A percentile compares a stretch with the other conserved stretches of the same genome.
These are phyloP conservation scores for Staurois parvus DNA, from an alignment of 2,797 vertebrate species.

Conservation along the genomic window DNA sequence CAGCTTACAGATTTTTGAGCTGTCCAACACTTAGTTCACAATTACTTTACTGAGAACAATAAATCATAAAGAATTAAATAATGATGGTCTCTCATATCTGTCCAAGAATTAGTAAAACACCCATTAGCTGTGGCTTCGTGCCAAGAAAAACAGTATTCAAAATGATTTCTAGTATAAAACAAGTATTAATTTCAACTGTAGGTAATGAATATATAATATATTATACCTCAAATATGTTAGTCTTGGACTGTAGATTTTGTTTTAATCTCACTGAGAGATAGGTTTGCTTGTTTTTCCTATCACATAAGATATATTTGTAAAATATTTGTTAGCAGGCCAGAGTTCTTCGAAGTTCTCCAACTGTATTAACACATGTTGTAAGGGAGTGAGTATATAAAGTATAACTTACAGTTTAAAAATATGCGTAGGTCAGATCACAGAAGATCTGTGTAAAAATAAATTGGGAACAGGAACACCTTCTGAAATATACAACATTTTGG, in stretches of 20 bases:
- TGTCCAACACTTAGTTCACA: slow-evolving; percentile 45
- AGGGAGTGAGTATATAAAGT: no score
- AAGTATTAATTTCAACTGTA: slow-evolving; percentile 52
- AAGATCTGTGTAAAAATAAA: no score
- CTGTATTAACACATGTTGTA: no score
- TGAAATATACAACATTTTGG: no score
- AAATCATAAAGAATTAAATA: slow-evolving; percentile 40
- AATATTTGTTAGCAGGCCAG: slow-evolving; percentile 28
- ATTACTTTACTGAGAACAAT: slow-evolving; percentile 30
- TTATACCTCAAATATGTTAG: slow-evolving; percentile 54
- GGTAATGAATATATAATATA: slow-evolving; percentile 58
- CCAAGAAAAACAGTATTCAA: slow-evolving; percentile 56
- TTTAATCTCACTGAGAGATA: slow-evolving; percentile 42
- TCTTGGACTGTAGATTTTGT: slow-evolving; percentile 37
- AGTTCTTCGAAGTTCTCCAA: slow-evolving; percentile 2
- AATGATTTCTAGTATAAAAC: slow-evolving; percentile 46
- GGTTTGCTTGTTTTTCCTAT: slow-evolving; percentile 39
- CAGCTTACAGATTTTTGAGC: slow-evolving; percentile 23
- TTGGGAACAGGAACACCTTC: no score
- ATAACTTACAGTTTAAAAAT: no score
- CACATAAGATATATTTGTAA: slow-evolving; percentile 40
- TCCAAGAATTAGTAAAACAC: slow-evolving; percentile 50
- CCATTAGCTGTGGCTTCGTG: slow-evolving; percentile 44
- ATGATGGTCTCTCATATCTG: slow-evolving; percentile 41
- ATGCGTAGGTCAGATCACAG: no score